Evolutionary conservation across 2,797 vertebrate genomes (phyloP).

Genomic region (Microhierax caerulescens): DNA sequence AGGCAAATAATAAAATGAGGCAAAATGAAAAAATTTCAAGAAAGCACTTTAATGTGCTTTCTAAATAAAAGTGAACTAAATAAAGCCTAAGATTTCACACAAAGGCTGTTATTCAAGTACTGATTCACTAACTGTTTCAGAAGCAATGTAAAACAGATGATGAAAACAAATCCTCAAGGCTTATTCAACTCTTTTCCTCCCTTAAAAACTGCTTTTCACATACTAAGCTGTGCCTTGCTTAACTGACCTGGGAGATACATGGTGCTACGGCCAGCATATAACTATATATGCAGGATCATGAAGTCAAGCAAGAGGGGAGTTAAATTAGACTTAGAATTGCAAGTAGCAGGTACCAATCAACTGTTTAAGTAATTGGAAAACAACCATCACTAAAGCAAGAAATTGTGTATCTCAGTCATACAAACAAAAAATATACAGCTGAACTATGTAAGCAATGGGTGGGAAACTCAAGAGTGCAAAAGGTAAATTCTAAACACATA

Average conservation of each 20-base stretch:
- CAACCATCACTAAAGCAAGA: not conserved
- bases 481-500: not conserved
- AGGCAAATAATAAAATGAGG: not conserved
- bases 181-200: not conserved
- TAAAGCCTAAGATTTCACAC: not conserved
- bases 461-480: not conserved
- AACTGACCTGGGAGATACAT: not conserved
- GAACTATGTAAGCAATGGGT: not conserved
- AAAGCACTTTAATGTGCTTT: not conserved
- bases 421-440: not conserved
- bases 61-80: not conserved
- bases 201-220: not conserved
- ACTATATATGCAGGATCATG: not conserved
- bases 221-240: not conserved
- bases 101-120: not conserved
- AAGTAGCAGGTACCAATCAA: not conserved
- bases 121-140: not conserved
- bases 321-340: not conserved
- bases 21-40: not conserved
- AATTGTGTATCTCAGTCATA: not conserved
- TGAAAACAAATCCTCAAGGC: not conserved
- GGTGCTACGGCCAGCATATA: not conserved
- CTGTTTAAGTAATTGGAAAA: not conserved
- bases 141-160: not conserved
- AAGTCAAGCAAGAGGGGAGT: not conserved